Conservation (phyloP, 2,797 vertebrate species). For the Spondyliosoma cantharus region DNA sequence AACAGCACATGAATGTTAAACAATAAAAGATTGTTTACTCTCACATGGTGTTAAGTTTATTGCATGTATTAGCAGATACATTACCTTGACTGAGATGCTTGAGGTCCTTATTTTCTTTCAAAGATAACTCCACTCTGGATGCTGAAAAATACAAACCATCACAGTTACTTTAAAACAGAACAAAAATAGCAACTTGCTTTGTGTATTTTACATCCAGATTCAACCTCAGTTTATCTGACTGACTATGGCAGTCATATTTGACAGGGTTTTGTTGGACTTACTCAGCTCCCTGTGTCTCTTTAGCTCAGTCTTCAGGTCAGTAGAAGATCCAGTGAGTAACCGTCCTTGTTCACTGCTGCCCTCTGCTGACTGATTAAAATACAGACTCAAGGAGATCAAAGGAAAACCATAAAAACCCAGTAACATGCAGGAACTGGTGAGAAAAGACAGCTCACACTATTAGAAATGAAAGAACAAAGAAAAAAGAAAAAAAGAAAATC, state of each 20-base stretch:
- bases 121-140: conserved; percentile 52
- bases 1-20: conserved; percentile 16
- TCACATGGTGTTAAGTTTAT: neutral
- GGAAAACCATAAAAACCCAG: conserved; percentile 14
- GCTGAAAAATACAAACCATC: conserved; percentile 56
- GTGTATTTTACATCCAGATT: conserved; percentile 11
- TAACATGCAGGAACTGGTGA: neutral
- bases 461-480: conserved; percentile 31
- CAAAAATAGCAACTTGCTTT: neutral
- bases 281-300: conserved; percentile 82
- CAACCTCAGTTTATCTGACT: conserved; percentile 6
- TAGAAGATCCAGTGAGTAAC: conserved; percentile 55
- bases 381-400: conserved; percentile 49
- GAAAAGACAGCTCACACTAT: neutral
- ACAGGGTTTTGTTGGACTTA: conserved; percentile 73
- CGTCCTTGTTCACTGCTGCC: conserved; percentile 90
- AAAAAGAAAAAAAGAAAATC: conserved; percentile 2
- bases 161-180: neutral
- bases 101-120: conserved; percentile 31
- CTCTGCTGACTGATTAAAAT: conserved; percentile 87
- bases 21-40: conserved; percentile 23
- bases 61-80: conserved; percentile 14
- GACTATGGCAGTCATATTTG: conserved; percentile 7
- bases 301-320: conserved; percentile 80
- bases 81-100: conserved; percentile 60